These are phyloP conservation scores for Clamator glandarius DNA, from an alignment of 2,797 vertebrate species.

Conservation along the genomic window DNA sequence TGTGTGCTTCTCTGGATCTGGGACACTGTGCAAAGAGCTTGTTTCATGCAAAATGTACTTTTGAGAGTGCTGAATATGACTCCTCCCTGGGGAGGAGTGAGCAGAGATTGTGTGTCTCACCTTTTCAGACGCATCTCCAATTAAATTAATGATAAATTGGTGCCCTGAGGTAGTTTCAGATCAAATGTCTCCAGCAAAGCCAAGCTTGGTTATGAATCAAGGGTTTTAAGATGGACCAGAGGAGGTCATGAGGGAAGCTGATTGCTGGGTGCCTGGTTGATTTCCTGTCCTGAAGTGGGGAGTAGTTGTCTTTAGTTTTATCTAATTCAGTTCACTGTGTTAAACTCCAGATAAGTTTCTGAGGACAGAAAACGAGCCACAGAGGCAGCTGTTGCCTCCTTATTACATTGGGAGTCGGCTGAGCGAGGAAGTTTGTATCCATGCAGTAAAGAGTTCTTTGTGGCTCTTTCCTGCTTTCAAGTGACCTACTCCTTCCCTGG, in stretches of 20 bases:
- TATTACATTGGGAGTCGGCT: not conserved
- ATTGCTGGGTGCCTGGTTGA: not conserved
- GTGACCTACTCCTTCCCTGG: conserved; percentile 39
- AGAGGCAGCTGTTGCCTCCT: not conserved
- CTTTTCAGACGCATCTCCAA: conserved; percentile 54
- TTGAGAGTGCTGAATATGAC: conserved; percentile 14
- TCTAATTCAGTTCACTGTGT: not conserved
- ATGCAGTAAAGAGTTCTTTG: conserved; percentile 40
- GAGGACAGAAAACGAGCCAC: not conserved
- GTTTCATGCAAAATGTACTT: conserved; percentile 14
- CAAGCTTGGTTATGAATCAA: conserved; percentile 32
- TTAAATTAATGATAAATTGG: conserved; percentile 62
- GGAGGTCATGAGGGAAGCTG: not conserved
- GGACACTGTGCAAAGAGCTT: not conserved
- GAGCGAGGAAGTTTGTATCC: not conserved
- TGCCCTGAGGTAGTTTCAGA: conserved; percentile 52
- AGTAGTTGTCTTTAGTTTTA: conserved; percentile 9
- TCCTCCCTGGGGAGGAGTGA: conserved; percentile 47
- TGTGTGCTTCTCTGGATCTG: not conserved
- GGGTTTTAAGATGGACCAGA: conserved; percentile 27
- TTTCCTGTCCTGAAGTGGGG: not conserved
- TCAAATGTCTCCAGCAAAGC: conserved; percentile 39
- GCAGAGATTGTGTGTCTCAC: conserved; percentile 37
- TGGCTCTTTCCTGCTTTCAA: conserved; percentile 43
- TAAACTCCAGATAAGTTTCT: conserved; percentile 5